Percentiles rank a stretch among this genome's conserved stretches.
Evolutionary conservation across 92 coral and sea anemone species (phyloP).

Genomic region (Palythoa grandis): DNA sequence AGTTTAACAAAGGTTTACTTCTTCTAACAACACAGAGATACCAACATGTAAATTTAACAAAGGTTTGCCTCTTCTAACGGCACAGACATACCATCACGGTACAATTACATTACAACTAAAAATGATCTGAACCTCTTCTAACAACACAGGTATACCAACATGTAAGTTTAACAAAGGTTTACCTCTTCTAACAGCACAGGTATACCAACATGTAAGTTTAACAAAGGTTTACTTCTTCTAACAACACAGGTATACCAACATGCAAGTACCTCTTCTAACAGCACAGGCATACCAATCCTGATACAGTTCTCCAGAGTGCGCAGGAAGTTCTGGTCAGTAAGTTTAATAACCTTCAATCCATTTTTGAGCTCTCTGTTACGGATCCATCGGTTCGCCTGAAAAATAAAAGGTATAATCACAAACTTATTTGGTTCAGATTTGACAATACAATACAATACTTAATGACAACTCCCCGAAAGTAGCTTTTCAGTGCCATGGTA

Average conservation of each 20-base stretch:
- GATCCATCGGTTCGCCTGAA: conserved; percentile 98
- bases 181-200: neutral
- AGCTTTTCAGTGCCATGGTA: too few relatives aligned
- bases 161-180: neutral
- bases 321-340: conserved; percentile 94
- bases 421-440: neutral
- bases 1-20: too few relatives aligned
- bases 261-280: conserved; percentile 79
- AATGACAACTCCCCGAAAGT: too few relatives aligned
- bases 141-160: neutral
- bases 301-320: conserved; percentile 98
- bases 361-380: conserved; percentile 97
- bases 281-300: conserved; percentile 99
- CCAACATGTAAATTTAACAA: conserved; percentile 58
- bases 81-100: conserved; percentile 99
- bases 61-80: too few relatives aligned
- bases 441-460: too few relatives aligned
- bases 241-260: neutral
- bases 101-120: too few relatives aligned
- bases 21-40: neutral
- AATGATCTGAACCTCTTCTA: neutral
- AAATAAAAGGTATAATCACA: neutral
- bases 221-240: too few relatives aligned
- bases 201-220: too few relatives aligned
- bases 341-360: conserved; percentile 93